Evolutionary conservation across 2,113 vertebrate species (phyloP).

Genomic region (Laterallus jamaicensis): DNA sequence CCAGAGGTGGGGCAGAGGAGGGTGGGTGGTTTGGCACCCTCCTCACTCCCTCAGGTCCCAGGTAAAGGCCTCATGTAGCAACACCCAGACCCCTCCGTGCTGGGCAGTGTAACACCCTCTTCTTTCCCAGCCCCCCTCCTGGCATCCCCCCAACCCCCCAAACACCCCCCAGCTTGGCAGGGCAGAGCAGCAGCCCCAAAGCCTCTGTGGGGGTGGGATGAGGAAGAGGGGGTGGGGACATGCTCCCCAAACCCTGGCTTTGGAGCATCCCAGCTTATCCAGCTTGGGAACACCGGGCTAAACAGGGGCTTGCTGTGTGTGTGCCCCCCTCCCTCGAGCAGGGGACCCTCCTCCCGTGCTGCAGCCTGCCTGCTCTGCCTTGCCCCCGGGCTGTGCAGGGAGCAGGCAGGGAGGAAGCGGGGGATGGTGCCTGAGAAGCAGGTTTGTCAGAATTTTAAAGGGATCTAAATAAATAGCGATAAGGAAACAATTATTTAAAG

Average conservation of each 20-base stretch:
- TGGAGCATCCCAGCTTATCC: background rate
- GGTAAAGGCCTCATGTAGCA: rapidly evolving
- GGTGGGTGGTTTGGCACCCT: background rate
- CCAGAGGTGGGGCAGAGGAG: no score
- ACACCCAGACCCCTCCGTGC: rapidly evolving
- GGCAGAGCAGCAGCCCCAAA: background rate
- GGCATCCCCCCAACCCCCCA: rapidly evolving
- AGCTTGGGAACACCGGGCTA: rapidly evolving
- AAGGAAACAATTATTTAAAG: slow-evolving; percentile 71
- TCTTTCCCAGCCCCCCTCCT: background rate
- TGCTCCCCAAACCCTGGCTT: background rate
- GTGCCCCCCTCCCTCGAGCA: background rate
- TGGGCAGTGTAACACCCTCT: background rate
- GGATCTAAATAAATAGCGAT: slow-evolving; percentile 56
- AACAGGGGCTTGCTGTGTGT: rapidly evolving
- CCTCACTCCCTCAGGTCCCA: background rate
- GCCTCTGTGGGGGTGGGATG: rapidly evolving
- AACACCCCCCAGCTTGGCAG: background rate
- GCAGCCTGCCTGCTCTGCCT: background rate
- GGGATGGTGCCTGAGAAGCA: slow-evolving; percentile 51
- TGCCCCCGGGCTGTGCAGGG: background rate
- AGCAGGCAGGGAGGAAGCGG: slow-evolving; percentile 15
- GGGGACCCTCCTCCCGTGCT: background rate
- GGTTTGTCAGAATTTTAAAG: slow-evolving; percentile 68
- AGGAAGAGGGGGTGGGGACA: background rate